A percentile compares a stretch with the other conserved stretches of the same genome.
Evolutionary conservation across 2,888 invertebrate species (phyloP).

Genomic region (Diloba caeruleocephala): DNA sequence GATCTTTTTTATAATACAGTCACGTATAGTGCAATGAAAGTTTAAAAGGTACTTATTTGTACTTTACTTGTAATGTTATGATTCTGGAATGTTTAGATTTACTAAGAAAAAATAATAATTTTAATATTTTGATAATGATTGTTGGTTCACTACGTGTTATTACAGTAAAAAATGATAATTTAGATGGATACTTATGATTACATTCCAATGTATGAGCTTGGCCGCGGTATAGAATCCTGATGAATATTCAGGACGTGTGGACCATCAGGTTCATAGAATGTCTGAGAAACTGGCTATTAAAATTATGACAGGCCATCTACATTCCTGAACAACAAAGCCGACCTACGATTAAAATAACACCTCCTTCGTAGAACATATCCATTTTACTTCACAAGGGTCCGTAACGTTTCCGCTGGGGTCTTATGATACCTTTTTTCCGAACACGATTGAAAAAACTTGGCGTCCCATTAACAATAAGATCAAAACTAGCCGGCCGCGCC

Average conservation of each 20-base stretch:
- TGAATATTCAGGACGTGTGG: slow-evolving; percentile 81
- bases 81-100: neutral
- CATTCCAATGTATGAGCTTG: slow-evolving; percentile 45
- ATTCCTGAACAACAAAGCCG: slow-evolving; percentile 87
- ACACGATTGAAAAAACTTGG: slow-evolving; percentile 85
- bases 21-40: slow-evolving; percentile 18
- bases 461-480: slow-evolving; percentile 89
- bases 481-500: slow-evolving; percentile 87
- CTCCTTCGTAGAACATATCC: slow-evolving; percentile 87
- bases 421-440: slow-evolving; percentile 87
- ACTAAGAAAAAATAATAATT: neutral
- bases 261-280: slow-evolving; percentile 73
- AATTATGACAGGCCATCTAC: slow-evolving; percentile 88
- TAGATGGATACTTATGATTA: slow-evolving; percentile 34
- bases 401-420: slow-evolving; percentile 88
- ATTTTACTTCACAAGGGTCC: slow-evolving; percentile 87
- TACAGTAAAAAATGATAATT: slow-evolving; percentile 22
- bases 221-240: slow-evolving; percentile 56
- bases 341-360: slow-evolving; percentile 88
- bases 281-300: slow-evolving; percentile 85
- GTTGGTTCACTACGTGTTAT: slow-evolving; percentile 10
- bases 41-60: slow-evolving; percentile 13
- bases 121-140: slow-evolving; percentile 19
- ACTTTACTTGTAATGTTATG: slow-evolving; percentile 3
- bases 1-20: slow-evolving; percentile 18